A percentile compares a stretch with the other conserved stretches of the same genome.
Conservation (phyloP, 2,797 vertebrate species). For the Numenius phaeopus region DNA sequence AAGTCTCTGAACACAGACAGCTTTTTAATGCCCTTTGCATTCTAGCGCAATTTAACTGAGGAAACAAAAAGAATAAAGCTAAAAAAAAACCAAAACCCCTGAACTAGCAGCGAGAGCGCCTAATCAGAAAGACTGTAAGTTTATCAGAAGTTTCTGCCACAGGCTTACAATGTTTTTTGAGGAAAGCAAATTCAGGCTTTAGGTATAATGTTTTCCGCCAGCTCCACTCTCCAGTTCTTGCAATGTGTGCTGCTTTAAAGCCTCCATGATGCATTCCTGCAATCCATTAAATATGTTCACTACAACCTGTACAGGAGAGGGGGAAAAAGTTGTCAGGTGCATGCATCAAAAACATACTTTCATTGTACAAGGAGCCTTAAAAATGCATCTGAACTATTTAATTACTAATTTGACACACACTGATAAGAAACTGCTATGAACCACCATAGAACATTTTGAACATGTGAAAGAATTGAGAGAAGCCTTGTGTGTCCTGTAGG, state of each 20-base stretch:
- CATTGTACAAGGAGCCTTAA: not conserved
- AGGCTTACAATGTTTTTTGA: not conserved
- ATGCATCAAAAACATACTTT: not conserved
- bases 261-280: not conserved
- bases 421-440: not conserved
- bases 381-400: not conserved
- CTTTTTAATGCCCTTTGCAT: constrained; percentile 16
- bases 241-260: not conserved
- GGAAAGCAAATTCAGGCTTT: constrained; percentile 16
- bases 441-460: not conserved
- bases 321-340: not conserved
- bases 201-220: not conserved
- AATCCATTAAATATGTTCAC: constrained; percentile 16
- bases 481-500: not conserved
- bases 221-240: not conserved
- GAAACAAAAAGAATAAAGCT: not conserved
- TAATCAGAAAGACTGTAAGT: not conserved
- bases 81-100: not conserved
- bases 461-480: not conserved
- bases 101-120: not conserved
- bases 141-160: not conserved
- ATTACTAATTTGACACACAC: not conserved
- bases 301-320: constrained; percentile 29
- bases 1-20: not conserved
- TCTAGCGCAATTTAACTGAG: not conserved